These are phyloP conservation scores for Tympanoctomys barrerae DNA, from an alignment of 2,797 vertebrate genomes.

Conservation along the genomic window DNA sequence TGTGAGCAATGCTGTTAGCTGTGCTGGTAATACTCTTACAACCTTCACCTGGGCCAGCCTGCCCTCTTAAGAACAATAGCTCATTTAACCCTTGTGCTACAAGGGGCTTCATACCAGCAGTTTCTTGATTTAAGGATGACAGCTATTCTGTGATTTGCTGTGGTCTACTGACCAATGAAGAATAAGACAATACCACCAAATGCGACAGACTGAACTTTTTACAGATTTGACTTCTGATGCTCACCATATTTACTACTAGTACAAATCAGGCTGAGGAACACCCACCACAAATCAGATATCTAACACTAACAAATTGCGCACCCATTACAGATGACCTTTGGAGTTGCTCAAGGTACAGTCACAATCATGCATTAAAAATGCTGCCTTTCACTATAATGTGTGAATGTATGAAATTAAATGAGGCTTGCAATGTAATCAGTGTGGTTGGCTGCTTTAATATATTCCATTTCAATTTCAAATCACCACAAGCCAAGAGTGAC, in stretches of 20 bases:
- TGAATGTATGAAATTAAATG: conserved; percentile 90
- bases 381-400: conserved; percentile 87
- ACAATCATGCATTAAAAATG: conserved; percentile 86
- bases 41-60: conserved; percentile 45
- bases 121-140: conserved; percentile 63
- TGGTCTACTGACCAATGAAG: conserved; percentile 73
- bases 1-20: conserved; percentile 46
- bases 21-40: conserved; percentile 39
- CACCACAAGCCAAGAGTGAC: conserved; percentile 88
- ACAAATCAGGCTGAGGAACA: conserved; percentile 70
- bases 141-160: conserved; percentile 68
- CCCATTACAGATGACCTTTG: conserved; percentile 89
- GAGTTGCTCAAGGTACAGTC: conserved; percentile 87
- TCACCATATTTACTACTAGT: conserved; percentile 74
- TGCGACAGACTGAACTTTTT: conserved; percentile 40
- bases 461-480: conserved; percentile 91
- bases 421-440: conserved; percentile 91
- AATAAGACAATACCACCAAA: conserved; percentile 71
- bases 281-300: conserved; percentile 88
- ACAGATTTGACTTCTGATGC: conserved; percentile 69
- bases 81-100: conserved; percentile 53
- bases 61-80: conserved; percentile 57
- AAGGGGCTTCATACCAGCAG: not conserved
- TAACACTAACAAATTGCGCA: conserved; percentile 88
- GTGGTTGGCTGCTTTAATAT: conserved; percentile 91